These are phyloP conservation scores for Ectropis grisescens DNA, from an alignment of 1,140 invertebrate species.

Conservation along the genomic window DNA sequence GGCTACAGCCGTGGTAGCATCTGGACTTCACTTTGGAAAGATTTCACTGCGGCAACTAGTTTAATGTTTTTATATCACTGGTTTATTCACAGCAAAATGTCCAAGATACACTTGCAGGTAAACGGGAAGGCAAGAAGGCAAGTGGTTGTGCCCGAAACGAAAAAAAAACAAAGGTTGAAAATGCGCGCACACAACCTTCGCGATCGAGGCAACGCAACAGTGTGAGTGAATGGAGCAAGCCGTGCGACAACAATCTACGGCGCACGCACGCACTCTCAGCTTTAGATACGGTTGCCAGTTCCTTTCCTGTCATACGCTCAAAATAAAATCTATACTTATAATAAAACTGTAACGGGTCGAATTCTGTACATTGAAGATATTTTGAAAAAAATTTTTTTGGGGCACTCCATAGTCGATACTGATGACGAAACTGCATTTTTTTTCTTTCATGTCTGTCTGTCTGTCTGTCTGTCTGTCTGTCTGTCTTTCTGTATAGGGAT, in stretches of 20 bases:
- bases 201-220: conserved; percentile 29
- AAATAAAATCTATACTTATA: no score
- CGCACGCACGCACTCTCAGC: conserved; percentile 24
- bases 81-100: conserved; percentile 14
- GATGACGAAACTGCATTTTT: no score
- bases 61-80: no score
- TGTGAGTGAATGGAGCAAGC: conserved; percentile 43
- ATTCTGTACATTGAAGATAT: no score
- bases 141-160: conserved; percentile 28
- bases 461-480: no score
- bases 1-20: conserved; percentile 48
- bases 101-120: no score
- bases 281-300: conserved; percentile 27
- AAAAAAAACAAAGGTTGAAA: conserved; percentile 50
- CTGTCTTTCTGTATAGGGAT: no score
- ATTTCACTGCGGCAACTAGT: conserved; percentile 49
- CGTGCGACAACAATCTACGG: conserved; percentile 16
- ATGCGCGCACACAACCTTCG: conserved; percentile 26
- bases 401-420: no score
- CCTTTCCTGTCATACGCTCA: no score
- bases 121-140: conserved; percentile 29
- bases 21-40: conserved; percentile 35
- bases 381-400: no score
- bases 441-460: no score
- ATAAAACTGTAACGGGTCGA: no score